These are phyloP conservation scores for Drosophila fuyamai DNA, from an alignment of 1,140 invertebrate genomes.

Conservation along the genomic window DNA sequence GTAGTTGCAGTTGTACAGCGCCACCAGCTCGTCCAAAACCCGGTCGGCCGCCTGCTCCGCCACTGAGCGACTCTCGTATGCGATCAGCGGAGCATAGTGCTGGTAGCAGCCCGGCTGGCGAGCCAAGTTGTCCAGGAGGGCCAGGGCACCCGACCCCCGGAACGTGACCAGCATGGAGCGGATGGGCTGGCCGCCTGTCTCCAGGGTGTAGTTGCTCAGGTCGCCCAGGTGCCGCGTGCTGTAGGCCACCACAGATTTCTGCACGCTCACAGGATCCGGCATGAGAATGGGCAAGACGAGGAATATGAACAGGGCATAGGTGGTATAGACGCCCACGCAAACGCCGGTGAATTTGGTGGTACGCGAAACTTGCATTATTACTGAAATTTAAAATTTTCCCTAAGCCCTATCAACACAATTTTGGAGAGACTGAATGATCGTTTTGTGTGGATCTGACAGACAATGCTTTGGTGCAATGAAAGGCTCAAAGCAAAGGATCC, in stretches of 20 bases:
- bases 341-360: conserved; percentile 51
- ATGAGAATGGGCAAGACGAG: conserved; percentile 52
- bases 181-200: conserved; percentile 43
- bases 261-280: conserved; percentile 45
- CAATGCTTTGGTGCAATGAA: neutral
- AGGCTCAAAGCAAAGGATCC: too few relatives aligned
- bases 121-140: conserved; percentile 47
- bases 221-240: conserved; percentile 38
- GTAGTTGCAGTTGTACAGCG: conserved; percentile 55
- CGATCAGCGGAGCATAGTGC: conserved; percentile 55
- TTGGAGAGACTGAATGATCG: neutral
- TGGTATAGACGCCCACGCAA: conserved; percentile 53
- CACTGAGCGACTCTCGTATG: conserved; percentile 16
- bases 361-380: conserved; percentile 39
- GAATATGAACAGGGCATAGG: conserved; percentile 56
- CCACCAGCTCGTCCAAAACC: conserved; percentile 33
- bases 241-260: conserved; percentile 25
- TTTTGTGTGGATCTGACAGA: neutral
- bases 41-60: neutral
- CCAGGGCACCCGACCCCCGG: conserved; percentile 56
- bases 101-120: conserved; percentile 60
- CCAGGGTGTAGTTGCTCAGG: conserved; percentile 46
- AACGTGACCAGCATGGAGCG: conserved; percentile 64
- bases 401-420: conserved; percentile 8
- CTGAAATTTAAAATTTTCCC: neutral